Percentiles rank a stretch among this genome's conserved stretches.
Conservation (phyloP, 2,888 invertebrate species). For the Erynnis tages region DNA sequence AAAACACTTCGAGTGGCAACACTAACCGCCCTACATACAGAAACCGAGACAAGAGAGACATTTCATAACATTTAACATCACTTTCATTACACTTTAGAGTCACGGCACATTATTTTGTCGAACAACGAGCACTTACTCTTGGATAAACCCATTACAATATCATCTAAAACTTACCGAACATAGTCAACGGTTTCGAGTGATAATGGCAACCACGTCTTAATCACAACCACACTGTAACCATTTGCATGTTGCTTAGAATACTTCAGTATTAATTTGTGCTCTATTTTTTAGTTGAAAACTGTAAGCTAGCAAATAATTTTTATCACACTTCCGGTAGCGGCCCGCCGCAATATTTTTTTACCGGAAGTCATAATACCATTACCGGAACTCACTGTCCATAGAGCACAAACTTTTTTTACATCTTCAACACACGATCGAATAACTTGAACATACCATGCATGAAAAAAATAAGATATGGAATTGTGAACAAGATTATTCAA, state of each 20-base stretch:
- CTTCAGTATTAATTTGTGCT: neutral
- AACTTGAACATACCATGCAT: slow-evolving; percentile 2
- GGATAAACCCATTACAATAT: slow-evolving; percentile 4
- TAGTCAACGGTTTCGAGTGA: too few species aligned
- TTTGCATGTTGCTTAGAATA: too few species aligned
- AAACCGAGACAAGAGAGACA: slow-evolving; percentile 26
- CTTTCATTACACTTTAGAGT: slow-evolving; percentile 16
- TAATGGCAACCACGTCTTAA: slow-evolving; percentile 8
- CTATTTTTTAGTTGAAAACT: neutral
- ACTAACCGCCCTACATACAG: slow-evolving; percentile 3
- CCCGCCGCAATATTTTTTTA: slow-evolving; percentile 6
- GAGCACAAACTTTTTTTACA: neutral
- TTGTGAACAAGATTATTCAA: too few species aligned
- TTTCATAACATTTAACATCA: slow-evolving; percentile 15
- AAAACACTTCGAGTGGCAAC: neutral
- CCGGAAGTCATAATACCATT: neutral
- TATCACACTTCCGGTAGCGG: slow-evolving; percentile 1
- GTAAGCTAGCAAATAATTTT: too few species aligned
- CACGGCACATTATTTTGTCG: slow-evolving; percentile 26
- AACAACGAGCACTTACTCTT: slow-evolving; percentile 15
- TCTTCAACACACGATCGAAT: neutral
- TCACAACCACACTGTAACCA: too few species aligned
- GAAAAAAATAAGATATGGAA: too few species aligned
- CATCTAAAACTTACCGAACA: too few species aligned
- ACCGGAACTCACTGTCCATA: too few species aligned